phyloP scores from a whole-genome alignment of 2,888 invertebrate species.

The Drosophila quinaria region DNA sequence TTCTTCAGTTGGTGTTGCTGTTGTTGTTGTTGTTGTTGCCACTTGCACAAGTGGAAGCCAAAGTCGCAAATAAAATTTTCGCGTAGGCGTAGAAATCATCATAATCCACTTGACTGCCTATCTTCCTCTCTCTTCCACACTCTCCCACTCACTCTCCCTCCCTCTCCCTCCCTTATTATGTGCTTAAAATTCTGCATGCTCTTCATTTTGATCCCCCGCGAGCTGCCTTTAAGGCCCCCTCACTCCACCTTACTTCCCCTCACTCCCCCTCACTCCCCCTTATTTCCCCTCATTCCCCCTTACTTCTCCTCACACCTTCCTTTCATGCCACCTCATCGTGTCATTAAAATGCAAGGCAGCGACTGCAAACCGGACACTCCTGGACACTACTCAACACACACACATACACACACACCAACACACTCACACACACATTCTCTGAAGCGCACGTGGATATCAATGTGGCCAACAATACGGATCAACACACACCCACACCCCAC shows the following conservation, averaged over 20 bases:
- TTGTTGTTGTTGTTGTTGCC: neutral
- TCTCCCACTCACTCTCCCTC: neutral
- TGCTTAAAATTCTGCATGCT: conserved; percentile 64
- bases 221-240: conserved; percentile 21
- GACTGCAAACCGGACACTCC: conserved; percentile 50
- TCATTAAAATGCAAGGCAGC: conserved; percentile 59
- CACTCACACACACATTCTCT: conserved; percentile 2
- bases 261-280: neutral
- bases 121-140: neutral
- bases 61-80: conserved; percentile 57
- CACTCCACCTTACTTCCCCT: neutral
- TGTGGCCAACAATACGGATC: neutral
- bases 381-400: conserved; percentile 6
- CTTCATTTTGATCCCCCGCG: conserved; percentile 52
- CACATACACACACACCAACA: neutral
- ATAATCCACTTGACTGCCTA: conserved; percentile 53
- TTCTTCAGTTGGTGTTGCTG: neutral
- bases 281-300: too few relatives aligned
- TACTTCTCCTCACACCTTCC: neutral
- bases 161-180: conserved; percentile 5
- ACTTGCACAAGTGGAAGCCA: conserved; percentile 2
- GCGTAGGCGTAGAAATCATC: conserved; percentile 38
- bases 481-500: conserved; percentile 4
- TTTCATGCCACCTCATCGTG: conserved; percentile 4
- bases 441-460: conserved; percentile 16